Evolutionary conservation across 2,113 vertebrate genomes (phyloP).

Genomic region (Montifringilla adamsi): DNA sequence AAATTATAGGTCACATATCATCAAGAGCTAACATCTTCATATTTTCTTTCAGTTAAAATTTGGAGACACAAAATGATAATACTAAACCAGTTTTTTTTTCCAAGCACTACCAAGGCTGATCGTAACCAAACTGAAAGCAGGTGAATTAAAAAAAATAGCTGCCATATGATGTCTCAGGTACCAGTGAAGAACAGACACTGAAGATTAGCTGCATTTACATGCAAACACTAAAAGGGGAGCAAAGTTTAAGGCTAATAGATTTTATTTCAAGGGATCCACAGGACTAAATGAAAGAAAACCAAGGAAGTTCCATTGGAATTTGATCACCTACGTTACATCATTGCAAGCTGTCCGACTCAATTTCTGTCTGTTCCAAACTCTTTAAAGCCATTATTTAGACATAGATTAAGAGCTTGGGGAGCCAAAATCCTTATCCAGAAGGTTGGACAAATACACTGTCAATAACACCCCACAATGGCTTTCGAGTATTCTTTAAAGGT

Average conservation of each 20-base stretch:
- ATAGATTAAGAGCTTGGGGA: not conserved
- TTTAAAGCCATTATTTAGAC: not conserved
- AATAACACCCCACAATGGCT: fast-evolving
- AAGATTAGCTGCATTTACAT: not conserved
- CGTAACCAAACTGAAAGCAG: not conserved
- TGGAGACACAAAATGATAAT: not conserved
- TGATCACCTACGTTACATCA: fast-evolving
- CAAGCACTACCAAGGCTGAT: not conserved
- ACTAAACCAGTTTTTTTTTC: not conserved
- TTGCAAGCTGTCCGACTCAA: not conserved
- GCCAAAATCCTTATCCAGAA: not conserved
- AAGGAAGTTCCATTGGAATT: not conserved
- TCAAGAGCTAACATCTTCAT: not conserved
- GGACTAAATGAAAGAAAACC: not conserved
- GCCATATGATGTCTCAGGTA: not conserved
- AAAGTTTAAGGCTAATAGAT: not conserved
- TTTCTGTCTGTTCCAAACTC: not conserved
- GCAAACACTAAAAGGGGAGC: not conserved
- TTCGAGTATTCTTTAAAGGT: not conserved
- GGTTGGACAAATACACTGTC: not conserved
- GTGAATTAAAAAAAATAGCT: not conserved
- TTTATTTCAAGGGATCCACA: not conserved
- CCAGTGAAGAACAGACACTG: not conserved
- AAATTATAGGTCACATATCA: not conserved
- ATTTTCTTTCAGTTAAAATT: not conserved